Percentiles rank a stretch among this genome's conserved stretches.
These are phyloP conservation scores for Crioceris asparagi DNA, from an alignment of 2,888 invertebrate genomes.

Conservation along the genomic window DNA sequence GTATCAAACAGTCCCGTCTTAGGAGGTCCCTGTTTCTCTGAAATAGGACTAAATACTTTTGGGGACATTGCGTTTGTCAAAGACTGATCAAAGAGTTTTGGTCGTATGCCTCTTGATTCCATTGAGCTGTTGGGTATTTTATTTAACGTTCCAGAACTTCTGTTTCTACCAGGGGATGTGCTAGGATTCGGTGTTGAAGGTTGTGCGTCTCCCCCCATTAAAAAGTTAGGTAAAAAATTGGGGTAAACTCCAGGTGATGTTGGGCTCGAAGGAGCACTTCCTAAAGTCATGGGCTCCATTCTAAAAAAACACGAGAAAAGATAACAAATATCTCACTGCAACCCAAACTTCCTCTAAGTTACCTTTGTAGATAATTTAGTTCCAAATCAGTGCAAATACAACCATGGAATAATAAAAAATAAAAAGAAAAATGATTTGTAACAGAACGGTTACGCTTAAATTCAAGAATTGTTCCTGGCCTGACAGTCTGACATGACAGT, in stretches of 20 bases:
- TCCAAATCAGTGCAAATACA: no score
- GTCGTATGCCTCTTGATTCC: constrained; percentile 28
- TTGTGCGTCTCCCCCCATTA: constrained; percentile 58
- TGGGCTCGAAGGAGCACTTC: constrained; percentile 68
- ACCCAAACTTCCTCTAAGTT: no score
- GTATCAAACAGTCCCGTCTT: constrained; percentile 60
- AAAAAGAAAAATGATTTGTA: no score
- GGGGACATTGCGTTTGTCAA: constrained; percentile 29
- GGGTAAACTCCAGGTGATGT: constrained; percentile 51
- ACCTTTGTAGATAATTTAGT: no score
- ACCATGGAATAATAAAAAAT: no score
- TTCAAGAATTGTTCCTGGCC: no score
- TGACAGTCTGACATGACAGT: no score
- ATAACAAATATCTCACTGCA: no score
- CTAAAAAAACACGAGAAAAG: no score
- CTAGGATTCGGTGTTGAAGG: constrained; percentile 38
- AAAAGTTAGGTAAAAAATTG: constrained; percentile 65
- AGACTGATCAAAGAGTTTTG: constrained; percentile 32
- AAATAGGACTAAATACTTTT: constrained; percentile 33
- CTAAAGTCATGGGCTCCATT: constrained; percentile 79
- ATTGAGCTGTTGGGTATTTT: constrained; percentile 21
- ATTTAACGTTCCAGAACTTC: constrained; percentile 21
- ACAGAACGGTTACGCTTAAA: no score
- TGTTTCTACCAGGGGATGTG: constrained; percentile 31
- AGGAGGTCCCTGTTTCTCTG: constrained; percentile 55